Percentiles rank a stretch among this genome's conserved stretches.
Evolutionary conservation across 2,113 vertebrate genomes (phyloP).

Genomic region (Menidia beryllina): DNA sequence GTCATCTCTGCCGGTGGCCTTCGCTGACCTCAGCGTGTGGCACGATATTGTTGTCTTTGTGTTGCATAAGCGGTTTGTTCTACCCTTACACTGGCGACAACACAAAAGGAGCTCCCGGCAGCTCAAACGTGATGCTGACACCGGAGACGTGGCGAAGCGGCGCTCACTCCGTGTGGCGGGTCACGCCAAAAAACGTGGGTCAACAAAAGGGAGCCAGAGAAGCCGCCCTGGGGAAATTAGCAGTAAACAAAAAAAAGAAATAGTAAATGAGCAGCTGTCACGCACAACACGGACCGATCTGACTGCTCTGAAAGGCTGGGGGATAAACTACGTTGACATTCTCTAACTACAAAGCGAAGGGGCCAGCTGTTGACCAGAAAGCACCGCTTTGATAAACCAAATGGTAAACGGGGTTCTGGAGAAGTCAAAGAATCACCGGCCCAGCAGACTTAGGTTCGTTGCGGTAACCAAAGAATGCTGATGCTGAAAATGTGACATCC

Average conservation of each 20-base stretch:
- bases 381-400: neutral
- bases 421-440: neutral
- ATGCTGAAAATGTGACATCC: slow-evolving; percentile 20
- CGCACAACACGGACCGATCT: too few species aligned
- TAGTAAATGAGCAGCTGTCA: neutral
- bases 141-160: slow-evolving; percentile 10
- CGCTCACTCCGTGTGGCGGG: neutral
- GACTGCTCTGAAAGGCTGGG: neutral
- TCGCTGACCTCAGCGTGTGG: neutral
- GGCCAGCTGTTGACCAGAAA: neutral
- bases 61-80: neutral
- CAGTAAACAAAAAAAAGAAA: slow-evolving; percentile 21
- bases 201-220: slow-evolving; percentile 8
- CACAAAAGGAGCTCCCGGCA: neutral
- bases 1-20: neutral
- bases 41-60: neutral
- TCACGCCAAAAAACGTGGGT: slow-evolving; percentile 23
- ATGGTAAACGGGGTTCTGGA: slow-evolving; percentile 16
- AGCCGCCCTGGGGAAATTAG: slow-evolving; percentile 5
- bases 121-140: slow-evolving; percentile 5
- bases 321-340: neutral
- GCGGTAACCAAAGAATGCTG: slow-evolving; percentile 4
- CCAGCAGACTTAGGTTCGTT: neutral
- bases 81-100: slow-evolving; percentile 5
- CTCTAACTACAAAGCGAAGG: neutral